Conservation (phyloP, 2,797 vertebrate genomes). For the Acanthopagrus latus region DNA sequence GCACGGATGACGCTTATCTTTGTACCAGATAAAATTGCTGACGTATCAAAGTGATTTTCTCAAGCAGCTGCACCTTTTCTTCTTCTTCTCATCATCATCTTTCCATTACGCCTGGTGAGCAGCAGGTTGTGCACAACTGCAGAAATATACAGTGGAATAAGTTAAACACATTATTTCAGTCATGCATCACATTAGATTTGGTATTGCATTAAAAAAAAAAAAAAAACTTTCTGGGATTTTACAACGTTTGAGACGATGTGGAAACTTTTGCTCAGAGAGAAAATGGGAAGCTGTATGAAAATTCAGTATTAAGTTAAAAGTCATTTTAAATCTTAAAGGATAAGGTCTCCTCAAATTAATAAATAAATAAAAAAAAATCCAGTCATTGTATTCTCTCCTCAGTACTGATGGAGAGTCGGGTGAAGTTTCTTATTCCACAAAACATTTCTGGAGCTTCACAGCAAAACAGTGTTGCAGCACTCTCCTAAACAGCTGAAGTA, state of each 20-base stretch:
- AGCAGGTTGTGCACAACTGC: slow-evolving; percentile 6
- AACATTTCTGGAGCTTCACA: no score
- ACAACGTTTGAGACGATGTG: background rate
- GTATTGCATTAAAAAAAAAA: background rate
- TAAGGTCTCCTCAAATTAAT: no score
- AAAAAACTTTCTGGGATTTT: background rate
- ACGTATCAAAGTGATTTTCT: background rate
- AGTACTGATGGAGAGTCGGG: no score
- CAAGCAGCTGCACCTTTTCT: slow-evolving; percentile 6
- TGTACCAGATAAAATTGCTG: background rate
- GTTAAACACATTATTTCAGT: no score
- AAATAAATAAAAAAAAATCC: no score
- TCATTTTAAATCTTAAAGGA: background rate
- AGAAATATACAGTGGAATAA: background rate
- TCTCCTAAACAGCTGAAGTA: no score
- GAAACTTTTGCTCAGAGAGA: background rate
- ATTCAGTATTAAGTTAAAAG: background rate
- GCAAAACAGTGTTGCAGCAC: no score
- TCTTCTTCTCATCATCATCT: background rate
- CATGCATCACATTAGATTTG: background rate
- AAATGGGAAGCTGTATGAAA: background rate
- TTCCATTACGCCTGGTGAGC: background rate
- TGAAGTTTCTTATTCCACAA: no score
- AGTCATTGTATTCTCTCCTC: no score
- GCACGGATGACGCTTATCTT: background rate